phyloP scores from a whole-genome alignment of 2,888 invertebrate species.

The Tenodera sinensis region DNA sequence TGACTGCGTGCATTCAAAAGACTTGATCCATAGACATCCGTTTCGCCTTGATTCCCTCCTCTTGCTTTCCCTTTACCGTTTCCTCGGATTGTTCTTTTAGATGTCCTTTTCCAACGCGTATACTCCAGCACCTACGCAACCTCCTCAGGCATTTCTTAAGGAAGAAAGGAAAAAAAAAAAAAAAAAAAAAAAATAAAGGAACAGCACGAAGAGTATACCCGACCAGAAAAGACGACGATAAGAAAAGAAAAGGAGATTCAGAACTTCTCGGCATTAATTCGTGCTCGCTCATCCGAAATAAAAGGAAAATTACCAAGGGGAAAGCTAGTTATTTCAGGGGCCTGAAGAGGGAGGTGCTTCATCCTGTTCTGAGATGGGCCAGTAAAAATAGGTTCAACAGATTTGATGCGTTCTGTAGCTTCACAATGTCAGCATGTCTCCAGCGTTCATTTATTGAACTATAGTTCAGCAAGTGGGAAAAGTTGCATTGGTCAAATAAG shows the following conservation, averaged over 20 bases:
- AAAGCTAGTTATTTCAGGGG: background rate
- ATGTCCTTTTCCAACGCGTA: background rate
- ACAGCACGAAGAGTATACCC: background rate
- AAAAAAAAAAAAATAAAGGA: background rate
- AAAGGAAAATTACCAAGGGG: background rate
- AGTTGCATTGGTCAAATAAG: no score
- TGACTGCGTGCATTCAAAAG: no score
- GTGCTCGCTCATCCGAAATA: background rate
- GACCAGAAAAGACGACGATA: background rate
- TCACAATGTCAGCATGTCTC: background rate
- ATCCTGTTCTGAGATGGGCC: background rate
- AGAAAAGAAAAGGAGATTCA: background rate
- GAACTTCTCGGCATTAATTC: background rate
- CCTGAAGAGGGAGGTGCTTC: background rate
- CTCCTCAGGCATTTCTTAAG: background rate
- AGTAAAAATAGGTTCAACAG: background rate
- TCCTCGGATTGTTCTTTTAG: constrained; percentile 5
- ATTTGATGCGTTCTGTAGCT: background rate
- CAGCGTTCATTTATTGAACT: no score
- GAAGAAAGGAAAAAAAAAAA: background rate
- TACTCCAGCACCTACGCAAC: background rate
- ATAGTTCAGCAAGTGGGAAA: no score
- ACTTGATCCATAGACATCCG: background rate
- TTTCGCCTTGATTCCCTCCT: background rate
- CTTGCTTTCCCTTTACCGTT: constrained; percentile 7